A percentile compares a stretch with the other conserved stretches of the same genome.
Conservation (phyloP, 2,113 vertebrate genomes). For the Cinclus mexicanus region DNA sequence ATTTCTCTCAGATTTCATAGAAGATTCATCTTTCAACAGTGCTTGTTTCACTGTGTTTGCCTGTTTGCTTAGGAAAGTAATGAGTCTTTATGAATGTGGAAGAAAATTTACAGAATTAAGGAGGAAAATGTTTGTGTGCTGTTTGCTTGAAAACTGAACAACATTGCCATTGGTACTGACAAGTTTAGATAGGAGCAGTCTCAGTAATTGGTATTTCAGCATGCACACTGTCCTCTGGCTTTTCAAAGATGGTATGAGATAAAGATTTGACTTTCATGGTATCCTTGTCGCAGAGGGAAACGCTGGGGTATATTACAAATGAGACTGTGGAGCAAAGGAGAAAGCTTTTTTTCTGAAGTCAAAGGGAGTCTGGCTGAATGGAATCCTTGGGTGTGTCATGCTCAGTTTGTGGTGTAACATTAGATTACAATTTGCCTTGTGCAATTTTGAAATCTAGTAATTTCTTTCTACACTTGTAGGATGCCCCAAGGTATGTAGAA, state of each 20-base stretch:
- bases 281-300: neutral
- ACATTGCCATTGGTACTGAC: neutral
- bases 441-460: neutral
- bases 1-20: neutral
- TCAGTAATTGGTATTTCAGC: neutral
- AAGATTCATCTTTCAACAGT: neutral
- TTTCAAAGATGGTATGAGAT: neutral
- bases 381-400: neutral
- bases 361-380: neutral
- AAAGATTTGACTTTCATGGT: neutral
- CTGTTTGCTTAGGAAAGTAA: neutral
- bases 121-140: neutral
- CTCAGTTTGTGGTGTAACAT: rapidly evolving
- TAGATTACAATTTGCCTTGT: neutral
- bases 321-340: neutral
- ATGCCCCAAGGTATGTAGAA: neutral
- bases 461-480: neutral
- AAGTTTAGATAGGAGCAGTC: neutral
- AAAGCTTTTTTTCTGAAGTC: neutral
- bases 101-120: neutral
- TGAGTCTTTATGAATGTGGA: neutral
- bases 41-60: neutral
- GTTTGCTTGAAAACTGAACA: neutral
- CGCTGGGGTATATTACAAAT: neutral
- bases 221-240: neutral